Evolutionary conservation across 2,888 invertebrate genomes (phyloP).

Genomic region (Thereva unica): DNA sequence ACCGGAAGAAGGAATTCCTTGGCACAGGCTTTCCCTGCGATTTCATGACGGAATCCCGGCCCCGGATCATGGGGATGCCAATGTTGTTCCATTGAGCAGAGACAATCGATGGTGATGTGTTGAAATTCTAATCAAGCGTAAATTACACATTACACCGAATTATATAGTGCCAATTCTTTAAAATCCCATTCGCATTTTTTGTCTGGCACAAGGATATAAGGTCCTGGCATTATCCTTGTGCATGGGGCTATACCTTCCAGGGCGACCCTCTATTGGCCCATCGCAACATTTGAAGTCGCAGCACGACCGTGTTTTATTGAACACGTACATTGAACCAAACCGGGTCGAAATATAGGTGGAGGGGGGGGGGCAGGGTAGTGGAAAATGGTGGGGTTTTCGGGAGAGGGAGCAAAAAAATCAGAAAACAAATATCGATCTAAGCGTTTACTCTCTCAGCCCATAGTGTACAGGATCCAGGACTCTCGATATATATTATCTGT

Average conservation of each 20-base stretch:
- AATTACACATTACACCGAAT: slow-evolving; percentile 22
- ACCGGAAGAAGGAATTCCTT: too few species aligned
- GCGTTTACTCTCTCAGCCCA: slow-evolving; percentile 28
- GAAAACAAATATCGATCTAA: slow-evolving; percentile 35
- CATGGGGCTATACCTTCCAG: not conserved
- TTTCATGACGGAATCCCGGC: too few species aligned
- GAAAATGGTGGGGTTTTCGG: not conserved
- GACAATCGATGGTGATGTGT: not conserved
- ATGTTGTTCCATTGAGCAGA: too few species aligned
- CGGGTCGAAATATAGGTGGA: not conserved
- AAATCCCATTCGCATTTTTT: slow-evolving; percentile 21
- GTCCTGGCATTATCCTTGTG: not conserved
- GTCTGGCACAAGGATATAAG: slow-evolving; percentile 16
- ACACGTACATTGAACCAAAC: slow-evolving; percentile 12
- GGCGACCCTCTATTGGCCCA: slow-evolving; percentile 1
- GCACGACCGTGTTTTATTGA: slow-evolving; percentile 32
- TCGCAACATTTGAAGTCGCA: slow-evolving; percentile 15
- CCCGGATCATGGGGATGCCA: too few species aligned
- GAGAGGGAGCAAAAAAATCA: slow-evolving; percentile 24
- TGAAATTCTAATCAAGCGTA: slow-evolving; percentile 18
- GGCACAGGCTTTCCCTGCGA: too few species aligned
- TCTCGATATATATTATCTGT: slow-evolving; percentile 27
- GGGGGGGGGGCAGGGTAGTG: too few species aligned
- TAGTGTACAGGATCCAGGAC: slow-evolving; percentile 13
- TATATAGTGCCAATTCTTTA: slow-evolving; percentile 9